Evolutionary conservation across 2,113 vertebrate genomes (phyloP).

Genomic region (Callocephalon fimbriatum): DNA sequence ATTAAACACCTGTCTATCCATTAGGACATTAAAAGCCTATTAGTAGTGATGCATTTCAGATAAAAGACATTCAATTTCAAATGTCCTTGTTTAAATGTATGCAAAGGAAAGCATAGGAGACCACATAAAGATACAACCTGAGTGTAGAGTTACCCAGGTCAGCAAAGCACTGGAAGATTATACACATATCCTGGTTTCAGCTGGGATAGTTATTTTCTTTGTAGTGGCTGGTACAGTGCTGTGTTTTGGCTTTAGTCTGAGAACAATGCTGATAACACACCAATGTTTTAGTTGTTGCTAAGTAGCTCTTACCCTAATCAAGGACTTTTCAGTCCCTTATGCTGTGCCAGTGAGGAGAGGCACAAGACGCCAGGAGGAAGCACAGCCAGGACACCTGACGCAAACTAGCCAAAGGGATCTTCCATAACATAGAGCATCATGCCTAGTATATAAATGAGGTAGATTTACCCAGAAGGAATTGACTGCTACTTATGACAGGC

Average conservation of each 20-base stretch:
- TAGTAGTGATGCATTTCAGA: neutral
- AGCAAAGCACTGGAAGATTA: neutral
- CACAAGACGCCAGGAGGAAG: neutral
- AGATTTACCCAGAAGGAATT: too few species aligned
- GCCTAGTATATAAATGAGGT: too few species aligned
- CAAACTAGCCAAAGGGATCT: neutral
- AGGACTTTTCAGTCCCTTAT: neutral
- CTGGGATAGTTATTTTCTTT: neutral
- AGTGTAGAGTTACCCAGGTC: fast-evolving
- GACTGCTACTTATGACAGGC: too few species aligned
- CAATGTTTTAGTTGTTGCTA: neutral
- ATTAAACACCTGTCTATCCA: neutral
- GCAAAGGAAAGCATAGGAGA: neutral
- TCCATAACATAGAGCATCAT: neutral
- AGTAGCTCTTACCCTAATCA: neutral
- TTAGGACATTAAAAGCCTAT: neutral
- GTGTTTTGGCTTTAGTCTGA: neutral
- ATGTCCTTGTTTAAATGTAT: neutral
- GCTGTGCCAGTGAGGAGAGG: neutral
- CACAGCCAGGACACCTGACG: neutral
- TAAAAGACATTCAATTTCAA: neutral
- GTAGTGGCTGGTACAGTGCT: neutral
- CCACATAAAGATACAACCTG: neutral
- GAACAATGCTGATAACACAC: neutral
- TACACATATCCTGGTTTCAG: neutral